These are phyloP conservation scores for Holcopasites calliopsidis DNA, from an alignment of 1,140 invertebrate species.

Conservation along the genomic window DNA sequence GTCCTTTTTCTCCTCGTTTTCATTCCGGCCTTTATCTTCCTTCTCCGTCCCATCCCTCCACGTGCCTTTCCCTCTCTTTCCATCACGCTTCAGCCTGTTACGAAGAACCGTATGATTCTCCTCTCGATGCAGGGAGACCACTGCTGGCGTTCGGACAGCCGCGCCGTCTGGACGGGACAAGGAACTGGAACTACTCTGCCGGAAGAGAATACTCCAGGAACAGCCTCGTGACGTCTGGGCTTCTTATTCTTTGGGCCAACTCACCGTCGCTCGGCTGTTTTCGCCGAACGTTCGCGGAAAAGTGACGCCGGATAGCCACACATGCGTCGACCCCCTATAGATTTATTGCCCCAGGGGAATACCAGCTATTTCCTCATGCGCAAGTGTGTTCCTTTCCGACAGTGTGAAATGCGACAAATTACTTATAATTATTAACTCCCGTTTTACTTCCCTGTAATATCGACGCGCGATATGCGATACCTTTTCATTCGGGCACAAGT, in stretches of 20 bases:
- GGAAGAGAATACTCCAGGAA: neutral
- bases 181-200: neutral
- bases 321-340: too few relatives aligned
- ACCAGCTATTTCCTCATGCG: too few relatives aligned
- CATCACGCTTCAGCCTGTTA: neutral
- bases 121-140: conserved; percentile 14
- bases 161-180: neutral
- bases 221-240: neutral
- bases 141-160: conserved; percentile 1
- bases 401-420: too few relatives aligned
- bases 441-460: too few relatives aligned
- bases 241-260: neutral
- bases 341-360: too few relatives aligned
- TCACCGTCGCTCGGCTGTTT: neutral
- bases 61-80: neutral
- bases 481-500: too few relatives aligned
- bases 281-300: neutral
- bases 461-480: too few relatives aligned
- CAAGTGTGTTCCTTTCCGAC: too few relatives aligned
- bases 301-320: too few relatives aligned
- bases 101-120: conserved; percentile 9
- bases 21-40: neutral
- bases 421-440: too few relatives aligned
- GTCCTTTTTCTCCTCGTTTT: conserved; percentile 27
- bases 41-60: neutral